Percentiles rank a stretch among this genome's conserved stretches.
phyloP scores from a whole-genome alignment of 2,797 vertebrate genomes.

The Micropoecilia bifurca region DNA sequence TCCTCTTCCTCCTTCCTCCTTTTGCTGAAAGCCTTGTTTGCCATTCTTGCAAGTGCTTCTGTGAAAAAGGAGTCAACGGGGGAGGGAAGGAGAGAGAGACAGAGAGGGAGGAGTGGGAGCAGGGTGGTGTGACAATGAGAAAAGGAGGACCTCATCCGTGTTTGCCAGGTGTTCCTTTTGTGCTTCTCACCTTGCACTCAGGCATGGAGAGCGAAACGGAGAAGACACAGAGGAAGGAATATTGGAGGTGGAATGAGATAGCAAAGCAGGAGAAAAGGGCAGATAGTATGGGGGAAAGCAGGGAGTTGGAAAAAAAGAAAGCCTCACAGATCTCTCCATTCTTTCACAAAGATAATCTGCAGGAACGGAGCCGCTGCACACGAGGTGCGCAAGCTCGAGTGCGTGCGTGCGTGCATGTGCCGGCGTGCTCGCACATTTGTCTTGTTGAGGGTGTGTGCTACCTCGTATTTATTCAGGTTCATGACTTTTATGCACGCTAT shows the following conservation, averaged over 20 bases:
- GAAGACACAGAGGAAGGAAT: conserved; percentile 39
- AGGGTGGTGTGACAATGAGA: conserved; percentile 61
- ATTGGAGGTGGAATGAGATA: conserved; percentile 43
- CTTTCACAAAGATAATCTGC: conserved; percentile 75
- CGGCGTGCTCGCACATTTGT: conserved; percentile 24
- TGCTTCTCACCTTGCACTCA: conserved; percentile 79
- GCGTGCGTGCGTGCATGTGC: conserved; percentile 2
- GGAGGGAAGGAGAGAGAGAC: neutral
- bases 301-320: conserved; percentile 51
- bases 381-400: conserved; percentile 24
- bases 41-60: conserved; percentile 80
- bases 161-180: conserved; percentile 87
- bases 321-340: conserved; percentile 69
- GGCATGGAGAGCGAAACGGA: conserved; percentile 55
- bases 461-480: conserved; percentile 72
- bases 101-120: conserved; percentile 27
- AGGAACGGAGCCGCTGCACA: conserved; percentile 45
- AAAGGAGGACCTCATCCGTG: conserved; percentile 72
- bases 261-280: conserved; percentile 16
- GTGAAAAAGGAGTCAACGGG: conserved; percentile 74
- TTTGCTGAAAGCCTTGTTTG: conserved; percentile 80
- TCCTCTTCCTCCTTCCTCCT: conserved; percentile 54
- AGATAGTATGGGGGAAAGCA: conserved; percentile 3
- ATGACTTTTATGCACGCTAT: conserved; percentile 67
- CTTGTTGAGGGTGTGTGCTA: conserved; percentile 57